Evolutionary conservation across 2,113 vertebrate genomes (phyloP), one percentile per base, ranked within the genome.

Genomic region (Pipa parva): DNA sequence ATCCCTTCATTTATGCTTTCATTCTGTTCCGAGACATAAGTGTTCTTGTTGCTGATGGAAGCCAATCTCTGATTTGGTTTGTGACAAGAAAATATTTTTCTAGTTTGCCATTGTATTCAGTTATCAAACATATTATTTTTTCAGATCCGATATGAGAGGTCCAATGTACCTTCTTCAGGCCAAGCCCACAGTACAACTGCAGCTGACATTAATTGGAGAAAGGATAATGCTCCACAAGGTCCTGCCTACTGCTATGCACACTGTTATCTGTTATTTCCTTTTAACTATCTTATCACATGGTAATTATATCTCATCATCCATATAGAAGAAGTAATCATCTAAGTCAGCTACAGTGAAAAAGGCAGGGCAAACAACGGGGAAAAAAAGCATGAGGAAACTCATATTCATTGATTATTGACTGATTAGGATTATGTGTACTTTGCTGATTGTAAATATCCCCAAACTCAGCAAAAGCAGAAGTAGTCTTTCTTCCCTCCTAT

Each of bases 1-100:
- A 81, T 73, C 71, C 51, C 5, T 73, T 73, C 52, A 36, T 79
- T 81, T 80, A 76, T 68, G 28, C 28, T 70, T 79, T 69, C 20
- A 62, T 74, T 75, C 48, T 58, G 1, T 9, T 10, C 46, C 3
- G 46, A 69, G 24, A 52, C 57, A 60, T 61, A 45, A 70, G 66
- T 52, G 66, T 54, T 36, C 48, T 70, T 49, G 20, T 13, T 61
- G 57, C 46, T 69, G 65, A 69, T 51, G 18, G 48, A 69, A 60
- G 48, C 57, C 51, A 42, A 11, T 58, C n/a, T 36, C 18, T 49
- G 17, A 52, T 58, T 20, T 31, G 13, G 29, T 66, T 46, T 58
- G 18, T 25, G 15, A 57, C 39, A 15, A 25, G 21, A 7, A n/a
- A 18, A 10, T 29, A 17, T 67, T 36, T 59, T 59, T 25, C 55